Conservation (phyloP, 1,140 invertebrate species). For the Nasonia longicornis region DNA sequence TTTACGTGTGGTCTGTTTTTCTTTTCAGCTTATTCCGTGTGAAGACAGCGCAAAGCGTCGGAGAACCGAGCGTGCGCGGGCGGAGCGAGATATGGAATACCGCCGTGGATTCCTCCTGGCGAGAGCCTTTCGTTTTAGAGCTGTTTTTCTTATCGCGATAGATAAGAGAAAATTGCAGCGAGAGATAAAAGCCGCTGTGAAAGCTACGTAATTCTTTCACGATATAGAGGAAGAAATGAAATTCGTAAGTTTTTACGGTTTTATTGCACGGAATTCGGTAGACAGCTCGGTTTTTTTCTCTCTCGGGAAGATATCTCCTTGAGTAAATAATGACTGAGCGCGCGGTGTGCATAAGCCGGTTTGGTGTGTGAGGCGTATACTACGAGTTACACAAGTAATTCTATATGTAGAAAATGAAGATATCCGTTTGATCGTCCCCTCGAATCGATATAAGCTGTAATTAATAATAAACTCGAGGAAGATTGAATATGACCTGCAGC, state of each 20-base stretch:
- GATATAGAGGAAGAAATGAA: background rate
- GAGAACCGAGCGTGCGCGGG: background rate
- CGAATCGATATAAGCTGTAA: background rate
- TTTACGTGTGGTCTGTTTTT: background rate
- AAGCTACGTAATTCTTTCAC: background rate
- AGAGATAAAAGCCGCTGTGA: background rate
- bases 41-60: background rate
- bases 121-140: background rate
- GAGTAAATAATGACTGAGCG: background rate
- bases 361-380: background rate
- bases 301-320: background rate
- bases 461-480: background rate
- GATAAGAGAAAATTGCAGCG: background rate
- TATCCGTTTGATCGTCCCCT: background rate
- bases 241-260: background rate
- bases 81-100: background rate
- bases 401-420: background rate
- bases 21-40: slow-evolving; percentile 7
- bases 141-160: background rate
- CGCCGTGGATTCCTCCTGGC: background rate
- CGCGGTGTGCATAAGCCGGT: background rate
- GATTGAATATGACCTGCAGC: background rate
- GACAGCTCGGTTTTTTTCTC: background rate
- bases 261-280: background rate
- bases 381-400: background rate